Evolutionary conservation across 2,113 vertebrate species (phyloP).

Genomic region (Entosphenus tridentatus): DNA sequence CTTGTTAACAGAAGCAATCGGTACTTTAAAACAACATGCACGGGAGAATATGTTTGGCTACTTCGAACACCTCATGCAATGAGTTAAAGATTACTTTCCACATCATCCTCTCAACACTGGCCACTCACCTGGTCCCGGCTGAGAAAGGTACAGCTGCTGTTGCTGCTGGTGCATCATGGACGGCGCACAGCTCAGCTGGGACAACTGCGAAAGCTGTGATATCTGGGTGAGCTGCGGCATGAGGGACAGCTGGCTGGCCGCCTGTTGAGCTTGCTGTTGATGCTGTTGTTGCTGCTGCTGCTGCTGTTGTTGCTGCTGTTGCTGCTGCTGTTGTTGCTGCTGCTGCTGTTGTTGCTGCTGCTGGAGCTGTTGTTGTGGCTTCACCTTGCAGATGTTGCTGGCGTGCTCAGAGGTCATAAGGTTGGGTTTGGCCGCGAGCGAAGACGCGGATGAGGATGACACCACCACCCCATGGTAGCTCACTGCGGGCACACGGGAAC

Average conservation of each 20-base stretch:
- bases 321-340: slow-evolving; percentile 12
- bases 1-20: too few species aligned
- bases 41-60: too few species aligned
- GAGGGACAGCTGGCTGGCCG: slow-evolving; percentile 74
- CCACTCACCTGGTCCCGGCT: slow-evolving; percentile 75
- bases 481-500: slow-evolving; percentile 54
- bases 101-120: too few species aligned
- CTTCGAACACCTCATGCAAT: too few species aligned
- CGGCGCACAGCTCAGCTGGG: slow-evolving; percentile 73
- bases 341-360: slow-evolving; percentile 20
- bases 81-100: too few species aligned
- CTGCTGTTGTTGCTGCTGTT: slow-evolving; percentile 14
- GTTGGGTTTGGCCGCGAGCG: too few species aligned
- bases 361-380: too few species aligned
- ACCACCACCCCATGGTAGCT: slow-evolving; percentile 28
- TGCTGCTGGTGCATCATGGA: slow-evolving; percentile 77
- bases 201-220: slow-evolving; percentile 32
- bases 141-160: slow-evolving; percentile 90
- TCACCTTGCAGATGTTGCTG: too few species aligned
- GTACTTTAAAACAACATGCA: too few species aligned
- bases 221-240: neutral
- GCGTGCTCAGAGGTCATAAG: too few species aligned
- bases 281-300: slow-evolving; percentile 16
- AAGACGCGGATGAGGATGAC: too few species aligned
- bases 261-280: slow-evolving; percentile 24